Evolutionary conservation across 2,888 invertebrate species (phyloP).

Genomic region (Drosophila heteroneura): DNA sequence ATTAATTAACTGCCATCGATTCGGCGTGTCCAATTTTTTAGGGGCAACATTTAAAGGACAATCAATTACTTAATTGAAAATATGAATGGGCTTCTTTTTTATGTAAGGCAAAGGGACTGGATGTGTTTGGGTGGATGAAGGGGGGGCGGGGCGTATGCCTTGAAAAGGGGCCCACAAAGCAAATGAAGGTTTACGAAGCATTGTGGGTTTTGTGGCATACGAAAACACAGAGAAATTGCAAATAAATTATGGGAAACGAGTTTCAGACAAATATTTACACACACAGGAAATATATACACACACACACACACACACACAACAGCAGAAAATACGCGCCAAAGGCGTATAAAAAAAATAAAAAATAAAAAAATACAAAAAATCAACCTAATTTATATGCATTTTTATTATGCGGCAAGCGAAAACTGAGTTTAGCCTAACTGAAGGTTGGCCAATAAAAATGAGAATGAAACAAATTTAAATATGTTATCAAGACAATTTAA

Average conservation of each 20-base stretch:
- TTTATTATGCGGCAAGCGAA: constrained; percentile 32
- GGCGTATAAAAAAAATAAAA: neutral
- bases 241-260: constrained; percentile 39
- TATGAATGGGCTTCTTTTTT: constrained; percentile 27
- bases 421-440: constrained; percentile 9
- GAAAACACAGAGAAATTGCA: constrained; percentile 31
- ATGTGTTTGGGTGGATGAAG: neutral
- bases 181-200: constrained; percentile 43
- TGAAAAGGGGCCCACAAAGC: constrained; percentile 9
- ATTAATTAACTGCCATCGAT: constrained; percentile 77
- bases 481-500: neutral
- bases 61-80: constrained; percentile 78
- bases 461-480: constrained; percentile 7
- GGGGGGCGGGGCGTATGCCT: neutral
- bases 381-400: constrained; percentile 58
- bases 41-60: constrained; percentile 48
- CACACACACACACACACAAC: neutral
- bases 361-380: constrained; percentile 17
- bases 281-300: neutral
- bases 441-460: constrained; percentile 15
- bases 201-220: constrained; percentile 26
- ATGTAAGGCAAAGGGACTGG: neutral
- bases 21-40: constrained; percentile 36
- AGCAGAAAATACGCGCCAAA: neutral
- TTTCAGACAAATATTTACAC: constrained; percentile 3